These are phyloP conservation scores for Calephelis virginiensis DNA, from an alignment of 1,140 invertebrate species.

Conservation along the genomic window DNA sequence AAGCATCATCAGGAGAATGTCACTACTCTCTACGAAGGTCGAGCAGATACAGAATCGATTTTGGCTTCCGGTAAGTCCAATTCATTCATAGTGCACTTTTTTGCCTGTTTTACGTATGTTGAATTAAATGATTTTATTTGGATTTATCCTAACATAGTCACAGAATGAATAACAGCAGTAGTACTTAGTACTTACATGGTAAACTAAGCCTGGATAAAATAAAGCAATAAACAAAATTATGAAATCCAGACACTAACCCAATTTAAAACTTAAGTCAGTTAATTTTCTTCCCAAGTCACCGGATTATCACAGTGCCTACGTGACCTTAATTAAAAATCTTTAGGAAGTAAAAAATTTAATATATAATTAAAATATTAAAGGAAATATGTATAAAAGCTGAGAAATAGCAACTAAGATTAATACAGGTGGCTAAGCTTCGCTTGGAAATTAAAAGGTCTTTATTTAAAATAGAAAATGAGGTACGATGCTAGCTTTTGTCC, in stretches of 20 bases:
- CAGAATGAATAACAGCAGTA: too few relatives aligned
- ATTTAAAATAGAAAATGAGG: constrained; percentile 4
- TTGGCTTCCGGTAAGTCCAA: too few relatives aligned
- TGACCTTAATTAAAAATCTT: constrained; percentile 13
- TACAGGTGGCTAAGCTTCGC: not conserved
- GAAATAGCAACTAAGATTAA: constrained; percentile 1
- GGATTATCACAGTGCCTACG: constrained; percentile 1
- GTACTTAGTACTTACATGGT: too few relatives aligned
- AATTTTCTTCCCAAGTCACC: not conserved
- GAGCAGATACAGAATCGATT: too few relatives aligned
- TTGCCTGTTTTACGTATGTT: too few relatives aligned
- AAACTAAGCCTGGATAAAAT: too few relatives aligned
- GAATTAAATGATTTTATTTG: too few relatives aligned
- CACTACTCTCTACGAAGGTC: too few relatives aligned
- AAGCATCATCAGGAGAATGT: too few relatives aligned
- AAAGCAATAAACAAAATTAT: not conserved
- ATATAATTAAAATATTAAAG: constrained; percentile 3
- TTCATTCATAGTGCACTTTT: too few relatives aligned
- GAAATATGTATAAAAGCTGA: not conserved
- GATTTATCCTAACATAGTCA: too few relatives aligned
- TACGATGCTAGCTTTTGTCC: not conserved
- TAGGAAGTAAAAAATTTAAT: not conserved
- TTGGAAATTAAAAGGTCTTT: not conserved
- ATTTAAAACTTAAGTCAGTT: constrained; percentile 2
- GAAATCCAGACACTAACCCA: not conserved